Conservation (phyloP, 1,140 invertebrate species). For the Zelostemma sp. region DNA sequence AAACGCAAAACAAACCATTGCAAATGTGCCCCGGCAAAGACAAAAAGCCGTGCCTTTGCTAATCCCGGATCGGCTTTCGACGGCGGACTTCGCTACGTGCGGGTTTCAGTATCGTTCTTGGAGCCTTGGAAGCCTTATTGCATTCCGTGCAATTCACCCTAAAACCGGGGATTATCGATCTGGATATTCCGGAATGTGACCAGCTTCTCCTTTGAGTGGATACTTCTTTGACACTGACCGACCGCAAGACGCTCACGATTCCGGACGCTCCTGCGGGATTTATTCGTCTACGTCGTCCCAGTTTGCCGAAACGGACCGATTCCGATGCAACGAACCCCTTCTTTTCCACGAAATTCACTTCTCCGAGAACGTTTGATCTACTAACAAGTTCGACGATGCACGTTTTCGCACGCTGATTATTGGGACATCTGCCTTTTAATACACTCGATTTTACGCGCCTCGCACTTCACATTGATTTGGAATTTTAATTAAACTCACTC, state of each 20-base stretch:
- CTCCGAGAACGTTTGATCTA: too few species aligned
- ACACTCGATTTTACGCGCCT: too few species aligned
- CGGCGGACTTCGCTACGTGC: constrained; percentile 31
- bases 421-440: too few species aligned
- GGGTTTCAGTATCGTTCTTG: constrained; percentile 50
- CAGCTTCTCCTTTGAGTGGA: constrained; percentile 16
- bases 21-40: constrained; percentile 21
- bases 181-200: constrained; percentile 32
- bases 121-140: constrained; percentile 49
- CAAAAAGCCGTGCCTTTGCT: constrained; percentile 36
- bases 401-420: too few species aligned
- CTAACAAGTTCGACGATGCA: too few species aligned
- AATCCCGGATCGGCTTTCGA: constrained; percentile 50
- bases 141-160: constrained; percentile 48
- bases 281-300: background rate
- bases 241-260: background rate
- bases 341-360: too few species aligned
- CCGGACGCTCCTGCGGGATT: constrained; percentile 1
- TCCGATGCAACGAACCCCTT: too few species aligned
- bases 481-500: too few species aligned
- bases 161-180: constrained; percentile 45
- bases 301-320: too few species aligned
- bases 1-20: constrained; percentile 48
- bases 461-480: too few species aligned
- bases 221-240: constrained; percentile 2